These are phyloP conservation scores for Sarcophaga bullata DNA, from an alignment of 1,140 invertebrate genomes.

Conservation along the genomic window DNA sequence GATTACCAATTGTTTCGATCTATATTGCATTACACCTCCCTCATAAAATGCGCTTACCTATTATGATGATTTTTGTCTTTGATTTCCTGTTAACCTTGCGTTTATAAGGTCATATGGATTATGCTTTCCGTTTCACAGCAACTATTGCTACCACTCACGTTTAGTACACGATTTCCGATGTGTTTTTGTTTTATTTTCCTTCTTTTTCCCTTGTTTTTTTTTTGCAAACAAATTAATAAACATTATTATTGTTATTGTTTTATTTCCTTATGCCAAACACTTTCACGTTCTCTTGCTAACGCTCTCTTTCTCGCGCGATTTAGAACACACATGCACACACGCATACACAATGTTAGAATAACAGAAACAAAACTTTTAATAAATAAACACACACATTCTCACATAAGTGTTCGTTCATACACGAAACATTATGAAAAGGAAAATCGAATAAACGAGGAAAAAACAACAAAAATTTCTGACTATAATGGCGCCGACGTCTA, in stretches of 20 bases:
- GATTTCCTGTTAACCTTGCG: too few species aligned
- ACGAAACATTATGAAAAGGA: neutral
- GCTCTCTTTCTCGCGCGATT: neutral
- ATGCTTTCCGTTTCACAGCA: too few species aligned
- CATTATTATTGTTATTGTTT: conserved; percentile 22
- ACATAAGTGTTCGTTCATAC: neutral
- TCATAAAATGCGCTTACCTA: too few species aligned
- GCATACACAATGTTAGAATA: neutral
- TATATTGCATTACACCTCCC: too few species aligned
- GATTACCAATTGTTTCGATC: too few species aligned
- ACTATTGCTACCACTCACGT: too few species aligned
- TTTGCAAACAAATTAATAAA: conserved; percentile 19
- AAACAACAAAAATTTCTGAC: neutral
- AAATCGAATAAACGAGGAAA: neutral
- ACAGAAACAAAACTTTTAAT: too few species aligned
- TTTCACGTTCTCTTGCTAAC: neutral
- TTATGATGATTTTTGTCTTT: too few species aligned
- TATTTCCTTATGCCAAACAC: neutral
- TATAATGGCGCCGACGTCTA: conserved; percentile 18
- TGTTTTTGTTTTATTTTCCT: neutral
- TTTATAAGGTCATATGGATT: too few species aligned
- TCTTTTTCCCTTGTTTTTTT: neutral
- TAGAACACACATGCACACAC: neutral
- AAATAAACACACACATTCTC: too few species aligned
- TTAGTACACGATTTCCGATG: neutral